phyloP scores from a whole-genome alignment of 2,888 invertebrate genomes.

The Microplitis deprimator region DNA sequence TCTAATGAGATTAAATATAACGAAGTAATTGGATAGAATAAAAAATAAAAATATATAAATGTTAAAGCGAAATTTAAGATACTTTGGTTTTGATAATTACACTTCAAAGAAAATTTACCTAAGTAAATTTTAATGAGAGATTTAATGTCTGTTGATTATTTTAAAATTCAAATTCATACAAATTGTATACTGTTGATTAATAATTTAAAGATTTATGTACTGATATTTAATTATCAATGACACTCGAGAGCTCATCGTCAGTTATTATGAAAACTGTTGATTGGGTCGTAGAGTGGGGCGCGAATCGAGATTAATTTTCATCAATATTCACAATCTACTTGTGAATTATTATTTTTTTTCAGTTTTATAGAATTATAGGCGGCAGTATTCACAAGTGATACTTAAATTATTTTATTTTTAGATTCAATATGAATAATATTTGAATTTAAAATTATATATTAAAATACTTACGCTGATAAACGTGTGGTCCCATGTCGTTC shows the following conservation, averaged over 20 bases:
- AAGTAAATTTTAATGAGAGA: not conserved
- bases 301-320: not conserved
- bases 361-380: not conserved
- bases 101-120: no score
- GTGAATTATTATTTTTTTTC: not conserved
- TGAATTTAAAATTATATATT: not conserved
- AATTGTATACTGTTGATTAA: not conserved
- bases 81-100: no score
- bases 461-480: slow-evolving; percentile 73
- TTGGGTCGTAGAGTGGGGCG: no score
- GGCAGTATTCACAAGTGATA: not conserved
- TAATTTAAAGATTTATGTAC: no score
- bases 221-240: no score
- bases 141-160: not conserved
- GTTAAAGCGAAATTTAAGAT: no score
- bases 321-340: not conserved
- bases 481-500: slow-evolving; percentile 71
- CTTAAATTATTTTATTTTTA: not conserved
- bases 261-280: no score
- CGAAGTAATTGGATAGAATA: not conserved
- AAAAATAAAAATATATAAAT: no score
- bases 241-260: no score
- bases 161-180: not conserved
- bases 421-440: not conserved
- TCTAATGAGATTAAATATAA: not conserved